phyloP scores from a whole-genome alignment of 2,888 invertebrate species.

The Rhingia rostrata region DNA sequence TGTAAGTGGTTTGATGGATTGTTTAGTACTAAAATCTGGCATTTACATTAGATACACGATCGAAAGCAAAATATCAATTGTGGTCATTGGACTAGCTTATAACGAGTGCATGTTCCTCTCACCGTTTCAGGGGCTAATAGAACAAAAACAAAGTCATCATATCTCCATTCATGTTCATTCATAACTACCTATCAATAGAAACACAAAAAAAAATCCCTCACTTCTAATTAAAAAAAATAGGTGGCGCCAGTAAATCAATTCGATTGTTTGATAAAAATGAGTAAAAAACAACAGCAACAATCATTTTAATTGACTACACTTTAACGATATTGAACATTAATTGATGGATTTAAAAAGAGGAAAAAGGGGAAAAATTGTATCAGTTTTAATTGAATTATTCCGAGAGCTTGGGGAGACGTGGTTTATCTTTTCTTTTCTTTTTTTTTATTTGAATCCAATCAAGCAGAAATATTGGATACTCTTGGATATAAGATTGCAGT shows the following conservation, averaged over 20 bases:
- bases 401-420: conserved; percentile 18
- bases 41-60: conserved; percentile 41
- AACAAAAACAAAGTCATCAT: conserved; percentile 7
- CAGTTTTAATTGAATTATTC: conserved; percentile 68
- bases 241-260: conserved; percentile 74
- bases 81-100: conserved; percentile 56
- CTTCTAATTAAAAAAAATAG: conserved; percentile 64
- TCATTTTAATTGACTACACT: conserved; percentile 71
- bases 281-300: conserved; percentile 52
- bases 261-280: conserved; percentile 66
- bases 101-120: conserved; percentile 21
- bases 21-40: neutral
- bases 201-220: conserved; percentile 37
- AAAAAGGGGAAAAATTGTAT: conserved; percentile 55
- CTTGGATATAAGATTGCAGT: conserved; percentile 31
- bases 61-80: conserved; percentile 5
- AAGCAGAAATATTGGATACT: conserved; percentile 58
- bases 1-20: conserved; percentile 4
- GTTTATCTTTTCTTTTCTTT: neutral
- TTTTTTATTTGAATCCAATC: conserved; percentile 60
- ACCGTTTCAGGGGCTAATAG: conserved; percentile 2
- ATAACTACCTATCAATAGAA: conserved; percentile 82
- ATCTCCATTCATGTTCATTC: neutral
- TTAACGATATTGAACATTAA: conserved; percentile 71
- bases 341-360: conserved; percentile 61